A percentile compares a stretch with the other conserved stretches of the same genome.
phyloP scores from a whole-genome alignment of 2,888 invertebrate genomes.

The Cyclophora punctaria region DNA sequence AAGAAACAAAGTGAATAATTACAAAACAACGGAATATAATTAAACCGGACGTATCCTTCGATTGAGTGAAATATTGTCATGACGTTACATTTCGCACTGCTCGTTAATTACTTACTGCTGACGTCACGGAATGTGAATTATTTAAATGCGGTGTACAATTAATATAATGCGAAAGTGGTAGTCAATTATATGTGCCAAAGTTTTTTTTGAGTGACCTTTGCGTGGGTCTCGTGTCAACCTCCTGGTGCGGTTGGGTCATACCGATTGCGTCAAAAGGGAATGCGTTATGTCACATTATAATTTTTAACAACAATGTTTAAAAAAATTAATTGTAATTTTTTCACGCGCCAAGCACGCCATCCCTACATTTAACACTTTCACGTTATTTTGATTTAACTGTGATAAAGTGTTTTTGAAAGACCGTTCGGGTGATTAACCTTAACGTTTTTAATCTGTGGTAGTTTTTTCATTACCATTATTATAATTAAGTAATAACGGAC shows the following conservation, averaged over 20 bases:
- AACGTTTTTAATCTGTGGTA: not conserved
- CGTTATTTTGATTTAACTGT: too few species aligned
- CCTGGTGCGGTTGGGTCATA: conserved; percentile 4
- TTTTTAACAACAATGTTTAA: conserved; percentile 6
- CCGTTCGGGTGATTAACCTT: conserved; percentile 1
- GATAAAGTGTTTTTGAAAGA: conserved; percentile 1
- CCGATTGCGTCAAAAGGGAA: conserved; percentile 13
- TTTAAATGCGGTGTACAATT: conserved; percentile 16
- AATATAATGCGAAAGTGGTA: conserved; percentile 20
- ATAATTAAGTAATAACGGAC: too few species aligned
- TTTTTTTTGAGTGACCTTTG: conserved; percentile 19
- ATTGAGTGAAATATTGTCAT: conserved; percentile 19
- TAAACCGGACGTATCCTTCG: conserved; percentile 14
- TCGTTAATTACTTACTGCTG: conserved; percentile 17
- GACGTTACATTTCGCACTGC: conserved; percentile 17
- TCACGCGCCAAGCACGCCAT: conserved; percentile 4
- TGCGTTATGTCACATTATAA: conserved; percentile 19
- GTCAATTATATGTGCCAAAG: conserved; percentile 17
- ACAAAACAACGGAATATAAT: conserved; percentile 3
- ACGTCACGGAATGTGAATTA: conserved; percentile 20
- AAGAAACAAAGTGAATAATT: too few species aligned
- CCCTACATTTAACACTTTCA: not conserved
- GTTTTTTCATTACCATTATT: too few species aligned
- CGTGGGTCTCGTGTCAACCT: conserved; percentile 15
- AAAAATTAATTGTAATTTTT: conserved; percentile 13